Conservation (phyloP, 2,113 vertebrate genomes). For the Callipepla squamata region DNA sequence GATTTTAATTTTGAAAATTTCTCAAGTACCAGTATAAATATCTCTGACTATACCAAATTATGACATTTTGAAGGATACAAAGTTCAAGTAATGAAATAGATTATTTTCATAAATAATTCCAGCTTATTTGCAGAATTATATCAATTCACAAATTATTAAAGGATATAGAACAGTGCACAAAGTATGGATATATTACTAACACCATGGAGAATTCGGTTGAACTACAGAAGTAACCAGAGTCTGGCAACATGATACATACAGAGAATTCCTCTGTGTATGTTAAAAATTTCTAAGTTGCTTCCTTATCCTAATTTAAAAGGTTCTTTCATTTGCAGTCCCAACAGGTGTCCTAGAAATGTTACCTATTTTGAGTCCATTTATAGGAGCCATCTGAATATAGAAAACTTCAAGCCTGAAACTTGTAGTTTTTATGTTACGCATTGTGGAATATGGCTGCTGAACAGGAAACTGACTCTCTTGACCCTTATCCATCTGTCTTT, state of each 20-base stretch:
- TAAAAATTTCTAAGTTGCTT: neutral
- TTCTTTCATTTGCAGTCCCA: neutral
- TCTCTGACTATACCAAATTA: too few relatives aligned
- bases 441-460: neutral
- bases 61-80: neutral
- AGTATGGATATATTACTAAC: neutral
- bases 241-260: neutral
- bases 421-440: neutral
- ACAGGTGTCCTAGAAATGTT: neutral
- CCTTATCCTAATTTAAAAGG: neutral
- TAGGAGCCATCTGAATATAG: neutral
- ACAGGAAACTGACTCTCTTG: constrained; percentile 27
- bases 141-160: constrained; percentile 8
- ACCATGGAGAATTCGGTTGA: neutral
- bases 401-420: neutral
- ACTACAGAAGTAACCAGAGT: constrained; percentile 14
- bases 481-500: neutral
- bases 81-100: neutral
- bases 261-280: neutral
- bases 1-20: neutral
- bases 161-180: neutral
- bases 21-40: fast-evolving
- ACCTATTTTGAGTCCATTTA: neutral
- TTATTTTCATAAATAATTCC: neutral
- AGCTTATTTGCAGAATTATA: neutral